Evolutionary conservation across 2,113 vertebrate genomes (phyloP).

Genomic region (Astatotilapia flaviijosephi): DNA sequence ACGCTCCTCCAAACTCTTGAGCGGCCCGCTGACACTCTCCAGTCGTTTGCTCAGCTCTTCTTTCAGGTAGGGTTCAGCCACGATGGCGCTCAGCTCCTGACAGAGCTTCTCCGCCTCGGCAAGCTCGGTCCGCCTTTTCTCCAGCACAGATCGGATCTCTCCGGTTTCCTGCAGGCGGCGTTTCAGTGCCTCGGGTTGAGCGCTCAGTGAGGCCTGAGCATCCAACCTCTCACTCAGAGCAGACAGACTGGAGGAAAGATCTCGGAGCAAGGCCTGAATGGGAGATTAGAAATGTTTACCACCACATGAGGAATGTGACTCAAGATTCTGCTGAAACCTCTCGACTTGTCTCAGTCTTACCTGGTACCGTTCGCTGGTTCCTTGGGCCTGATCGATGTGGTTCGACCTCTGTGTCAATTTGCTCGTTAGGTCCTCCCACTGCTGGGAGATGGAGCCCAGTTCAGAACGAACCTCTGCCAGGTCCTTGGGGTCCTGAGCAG

Average conservation of each 20-base stretch:
- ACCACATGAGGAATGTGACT: not conserved
- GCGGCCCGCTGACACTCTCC: constrained; percentile 82
- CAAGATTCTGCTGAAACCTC: not conserved
- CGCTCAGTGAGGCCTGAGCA: constrained; percentile 81
- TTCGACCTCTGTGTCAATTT: constrained; percentile 81
- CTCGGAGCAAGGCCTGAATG: constrained; percentile 74
- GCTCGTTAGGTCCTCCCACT: constrained; percentile 84
- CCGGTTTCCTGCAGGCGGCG: constrained; percentile 90
- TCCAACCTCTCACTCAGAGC: constrained; percentile 80
- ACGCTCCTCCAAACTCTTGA: constrained; percentile 88
- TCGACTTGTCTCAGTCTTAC: not conserved
- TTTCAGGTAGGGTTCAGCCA: constrained; percentile 91
- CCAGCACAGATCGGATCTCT: constrained; percentile 91
- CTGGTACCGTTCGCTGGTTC: constrained; percentile 88
- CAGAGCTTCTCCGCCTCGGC: constrained; percentile 82
- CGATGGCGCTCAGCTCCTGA: constrained; percentile 82
- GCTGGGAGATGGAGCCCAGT: constrained; percentile 81
- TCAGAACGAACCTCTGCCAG: constrained; percentile 79
- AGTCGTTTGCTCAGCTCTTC: constrained; percentile 91
- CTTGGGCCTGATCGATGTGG: constrained; percentile 88
- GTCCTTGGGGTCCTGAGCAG: constrained; percentile 75
- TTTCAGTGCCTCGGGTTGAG: constrained; percentile 88
- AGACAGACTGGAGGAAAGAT: constrained; percentile 81
- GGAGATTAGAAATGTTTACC: not conserved
- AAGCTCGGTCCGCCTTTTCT: constrained; percentile 78